Base-by-base conservation (phyloP, 2,113 vertebrate species). In the Cryptoleucopteryx plumbea region DNA sequence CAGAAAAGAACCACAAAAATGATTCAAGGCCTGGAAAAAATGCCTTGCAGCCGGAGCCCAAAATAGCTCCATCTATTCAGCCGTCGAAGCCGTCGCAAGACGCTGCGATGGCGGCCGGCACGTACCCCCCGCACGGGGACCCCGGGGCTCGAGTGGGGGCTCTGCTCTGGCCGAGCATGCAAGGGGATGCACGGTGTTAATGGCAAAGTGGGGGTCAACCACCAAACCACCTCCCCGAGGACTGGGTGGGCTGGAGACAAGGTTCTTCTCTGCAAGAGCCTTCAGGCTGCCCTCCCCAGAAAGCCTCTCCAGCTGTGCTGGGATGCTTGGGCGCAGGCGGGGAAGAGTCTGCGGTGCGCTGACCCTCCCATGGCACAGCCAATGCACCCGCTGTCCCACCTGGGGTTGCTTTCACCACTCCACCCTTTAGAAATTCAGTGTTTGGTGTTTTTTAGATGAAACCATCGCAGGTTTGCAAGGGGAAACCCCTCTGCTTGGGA, bases 1-100 rank as follows among this genome's bases (percentile, higher is more conserved):
- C 92, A 83, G 80, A 96, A 93, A 96, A 93, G 90, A 96, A 96
- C 96, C 95, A 95, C 96, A 97, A 96, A 96, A 97, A 96, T 96
- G 63, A 97, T 94, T 92, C 95, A 83, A 90, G 95, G 95, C 96
- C 95, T 96, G 96, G 95, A 97, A 97, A 97, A 96, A 93, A 97
- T 93, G 92, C 90, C 92, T 94, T 94, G 75, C 79, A 95, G 90
- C 43, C 0, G 13, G 86, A 95, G 90, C 86, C 86, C 92, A 93
- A 96, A 96, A 96, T 95, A 97, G 92, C 90, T 96, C 82, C 88
- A 88, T 93, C 88, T 40, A 16, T 59, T 55, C 86, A 74, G 82
- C 34, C 2, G 11, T 31, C 7, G 52, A 70, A 95, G 88, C 16
- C 3, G 66, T 38, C 0, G 5, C 26, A 16, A 88, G 88, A 75